A percentile compares a stretch with the other conserved stretches of the same genome.
Conservation (phyloP, 2,113 vertebrate species). For the Heterochromis multidens region DNA sequence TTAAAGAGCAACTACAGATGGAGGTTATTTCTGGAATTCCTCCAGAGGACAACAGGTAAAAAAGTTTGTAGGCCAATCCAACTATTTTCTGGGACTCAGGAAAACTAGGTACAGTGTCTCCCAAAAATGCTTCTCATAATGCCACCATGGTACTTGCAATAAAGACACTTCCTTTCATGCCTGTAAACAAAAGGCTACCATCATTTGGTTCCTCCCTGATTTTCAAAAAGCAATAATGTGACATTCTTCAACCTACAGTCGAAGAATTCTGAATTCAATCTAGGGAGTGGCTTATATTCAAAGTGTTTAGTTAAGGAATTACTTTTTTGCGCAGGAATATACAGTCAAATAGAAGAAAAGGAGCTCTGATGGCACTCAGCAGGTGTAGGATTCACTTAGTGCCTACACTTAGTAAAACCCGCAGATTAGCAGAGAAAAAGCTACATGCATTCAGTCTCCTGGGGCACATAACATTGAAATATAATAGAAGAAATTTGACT, state of each 20-base stretch:
- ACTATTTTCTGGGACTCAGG: not conserved
- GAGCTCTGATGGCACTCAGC: not conserved
- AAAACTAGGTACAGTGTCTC: not conserved
- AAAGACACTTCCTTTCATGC: not conserved
- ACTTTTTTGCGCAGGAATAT: not conserved
- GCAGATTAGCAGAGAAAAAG: not conserved
- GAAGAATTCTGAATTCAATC: too few relatives aligned
- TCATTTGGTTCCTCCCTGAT: not conserved
- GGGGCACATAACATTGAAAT: not conserved
- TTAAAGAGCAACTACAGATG: slow-evolving; percentile 1
- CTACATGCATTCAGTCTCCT: not conserved
- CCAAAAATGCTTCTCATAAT: not conserved
- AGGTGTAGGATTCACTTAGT: not conserved
- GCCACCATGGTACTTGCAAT: not conserved
- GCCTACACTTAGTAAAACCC: not conserved
- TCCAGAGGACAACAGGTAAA: not conserved
- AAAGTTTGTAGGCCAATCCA: not conserved
- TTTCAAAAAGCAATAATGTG: not conserved
- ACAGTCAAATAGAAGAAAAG: not conserved
- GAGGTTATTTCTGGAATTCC: not conserved
- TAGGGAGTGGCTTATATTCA: not conserved
- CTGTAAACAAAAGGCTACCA: not conserved
- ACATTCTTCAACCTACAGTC: not conserved
- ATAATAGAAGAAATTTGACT: not conserved
- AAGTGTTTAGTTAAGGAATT: not conserved